Conservation (phyloP, 2,113 vertebrate genomes). For the Neogobius melanostomus region DNA sequence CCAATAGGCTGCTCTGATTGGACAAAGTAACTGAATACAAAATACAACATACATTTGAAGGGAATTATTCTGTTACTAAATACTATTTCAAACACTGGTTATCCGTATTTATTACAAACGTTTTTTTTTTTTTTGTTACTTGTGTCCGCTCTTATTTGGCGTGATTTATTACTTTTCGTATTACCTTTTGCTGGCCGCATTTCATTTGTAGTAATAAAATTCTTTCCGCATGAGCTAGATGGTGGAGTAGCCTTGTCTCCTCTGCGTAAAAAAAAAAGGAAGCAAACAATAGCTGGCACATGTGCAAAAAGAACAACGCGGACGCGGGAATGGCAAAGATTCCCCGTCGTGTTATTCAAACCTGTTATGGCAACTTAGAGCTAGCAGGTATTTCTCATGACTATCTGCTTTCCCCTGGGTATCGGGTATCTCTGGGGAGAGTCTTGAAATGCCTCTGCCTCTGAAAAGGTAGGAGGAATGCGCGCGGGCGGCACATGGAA, state of each 20-base stretch:
- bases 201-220: neutral
- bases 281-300: conserved; percentile 59
- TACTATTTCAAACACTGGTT: too few species aligned
- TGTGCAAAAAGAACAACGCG: conserved; percentile 16
- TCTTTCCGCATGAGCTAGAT: neutral
- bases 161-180: neutral
- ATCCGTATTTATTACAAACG: too few species aligned
- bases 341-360: conserved; percentile 61
- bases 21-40: too few species aligned
- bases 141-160: neutral
- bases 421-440: conserved; percentile 59
- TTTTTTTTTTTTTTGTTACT: too few species aligned
- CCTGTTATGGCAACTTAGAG: conserved; percentile 50
- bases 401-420: conserved; percentile 68
- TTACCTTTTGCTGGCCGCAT: neutral
- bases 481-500: conserved; percentile 64
- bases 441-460: conserved; percentile 50
- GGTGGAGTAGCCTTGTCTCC: neutral
- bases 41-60: too few species aligned
- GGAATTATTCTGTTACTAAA: too few species aligned
- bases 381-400: conserved; percentile 73
- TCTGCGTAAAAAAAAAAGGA: neutral
- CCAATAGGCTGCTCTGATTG: too few species aligned
- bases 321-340: conserved; percentile 55
- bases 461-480: conserved; percentile 58